These are phyloP conservation scores for Meganola albula DNA, from an alignment of 2,888 invertebrate genomes.

Conservation along the genomic window DNA sequence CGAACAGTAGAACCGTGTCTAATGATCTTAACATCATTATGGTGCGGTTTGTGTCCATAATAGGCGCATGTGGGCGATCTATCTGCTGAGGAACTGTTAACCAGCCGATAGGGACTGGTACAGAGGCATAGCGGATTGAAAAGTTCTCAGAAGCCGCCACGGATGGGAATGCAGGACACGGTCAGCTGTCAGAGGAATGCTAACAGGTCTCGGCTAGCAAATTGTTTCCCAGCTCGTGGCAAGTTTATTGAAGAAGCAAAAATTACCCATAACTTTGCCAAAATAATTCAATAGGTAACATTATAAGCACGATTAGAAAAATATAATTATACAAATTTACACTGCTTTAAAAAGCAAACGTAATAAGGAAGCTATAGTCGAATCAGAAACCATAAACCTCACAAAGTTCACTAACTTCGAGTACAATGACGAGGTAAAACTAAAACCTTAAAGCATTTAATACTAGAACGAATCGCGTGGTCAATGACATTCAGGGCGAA, in stretches of 20 bases:
- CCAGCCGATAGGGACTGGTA: conserved; percentile 16
- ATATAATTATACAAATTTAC: no score
- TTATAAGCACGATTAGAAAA: no score
- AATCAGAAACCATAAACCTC: conserved; percentile 26
- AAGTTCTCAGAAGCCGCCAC: conserved; percentile 57
- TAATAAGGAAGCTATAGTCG: conserved; percentile 11
- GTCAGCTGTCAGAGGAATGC: conserved; percentile 43
- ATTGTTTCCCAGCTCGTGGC: conserved; percentile 34
- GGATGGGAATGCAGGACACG: conserved; percentile 64
- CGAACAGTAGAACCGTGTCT: conserved; percentile 50
- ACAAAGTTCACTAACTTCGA: conserved; percentile 30
- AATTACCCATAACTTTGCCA: no score
- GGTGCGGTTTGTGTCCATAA: conserved; percentile 56
- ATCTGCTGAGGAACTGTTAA: conserved; percentile 23
- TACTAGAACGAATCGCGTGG: conserved; percentile 36
- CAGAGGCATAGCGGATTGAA: conserved; percentile 49
- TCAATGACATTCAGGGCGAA: conserved; percentile 37
- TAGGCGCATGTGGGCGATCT: conserved; percentile 59
- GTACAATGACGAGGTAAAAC: conserved; percentile 21
- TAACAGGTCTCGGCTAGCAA: conserved; percentile 27
- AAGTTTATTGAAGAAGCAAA: conserved; percentile 22
- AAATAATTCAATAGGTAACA: no score
- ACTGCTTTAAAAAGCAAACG: conserved; percentile 15
- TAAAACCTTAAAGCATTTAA: no score
- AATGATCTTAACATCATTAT: conserved; percentile 63